Conservation (phyloP, 2,888 invertebrate genomes). For the Eupelmus urozonus region DNA sequence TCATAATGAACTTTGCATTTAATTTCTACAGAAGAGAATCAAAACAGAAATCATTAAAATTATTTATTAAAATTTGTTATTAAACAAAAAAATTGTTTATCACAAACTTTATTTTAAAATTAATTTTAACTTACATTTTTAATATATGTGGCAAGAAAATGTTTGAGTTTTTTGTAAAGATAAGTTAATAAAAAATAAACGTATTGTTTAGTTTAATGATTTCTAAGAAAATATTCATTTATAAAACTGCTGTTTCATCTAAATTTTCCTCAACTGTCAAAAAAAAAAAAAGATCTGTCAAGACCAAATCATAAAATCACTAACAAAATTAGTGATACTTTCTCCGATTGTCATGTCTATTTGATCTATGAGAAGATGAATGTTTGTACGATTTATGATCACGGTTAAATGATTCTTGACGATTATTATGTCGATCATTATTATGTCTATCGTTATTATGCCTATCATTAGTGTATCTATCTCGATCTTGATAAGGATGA, state of each 20-base stretch:
- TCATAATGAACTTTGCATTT: too few relatives aligned
- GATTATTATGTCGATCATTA: conserved; percentile 59
- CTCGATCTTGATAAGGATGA: conserved; percentile 51
- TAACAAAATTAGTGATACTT: conserved; percentile 62
- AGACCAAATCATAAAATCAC: background rate
- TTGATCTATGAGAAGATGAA: conserved; percentile 57
- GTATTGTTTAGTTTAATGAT: background rate
- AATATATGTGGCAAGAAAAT: background rate
- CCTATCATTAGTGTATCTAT: conserved; percentile 48
- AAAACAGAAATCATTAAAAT: too few relatives aligned
- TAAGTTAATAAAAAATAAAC: background rate
- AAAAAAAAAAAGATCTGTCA: too few relatives aligned
- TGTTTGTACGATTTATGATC: conserved; percentile 59
- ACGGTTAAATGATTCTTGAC: conserved; percentile 59
- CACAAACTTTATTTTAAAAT: too few relatives aligned
- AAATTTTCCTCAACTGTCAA: conserved; percentile 1
- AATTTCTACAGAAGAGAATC: too few relatives aligned
- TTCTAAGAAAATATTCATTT: conserved; percentile 12
- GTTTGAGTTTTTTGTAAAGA: background rate
- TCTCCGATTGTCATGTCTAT: conserved; percentile 62
- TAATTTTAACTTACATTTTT: background rate
- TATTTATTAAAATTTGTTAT: too few relatives aligned
- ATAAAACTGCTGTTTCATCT: conserved; percentile 7
- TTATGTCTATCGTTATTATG: conserved; percentile 54
- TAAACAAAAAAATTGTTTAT: too few relatives aligned